These are phyloP conservation scores for Allolobophora icterica DNA, from an alignment of 2,888 invertebrate species.

Conservation along the genomic window DNA sequence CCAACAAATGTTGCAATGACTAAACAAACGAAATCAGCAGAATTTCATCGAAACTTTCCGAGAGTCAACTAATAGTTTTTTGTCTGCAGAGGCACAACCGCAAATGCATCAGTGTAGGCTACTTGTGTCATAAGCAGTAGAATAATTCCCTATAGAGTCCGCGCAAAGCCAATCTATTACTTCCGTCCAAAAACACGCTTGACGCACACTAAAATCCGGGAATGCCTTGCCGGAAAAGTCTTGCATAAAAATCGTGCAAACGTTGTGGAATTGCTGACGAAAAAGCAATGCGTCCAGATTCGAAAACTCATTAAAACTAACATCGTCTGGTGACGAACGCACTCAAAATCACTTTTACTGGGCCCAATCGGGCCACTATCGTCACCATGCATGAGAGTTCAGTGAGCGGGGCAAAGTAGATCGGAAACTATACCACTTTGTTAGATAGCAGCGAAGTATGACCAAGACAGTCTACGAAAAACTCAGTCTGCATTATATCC, in stretches of 20 bases:
- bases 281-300: neutral
- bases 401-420: neutral
- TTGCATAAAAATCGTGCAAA: slow-evolving; percentile 6
- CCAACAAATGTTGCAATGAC: too few species aligned
- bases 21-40: neutral
- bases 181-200: neutral
- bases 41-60: neutral
- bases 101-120: too few species aligned
- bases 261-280: neutral
- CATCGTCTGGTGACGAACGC: neutral
- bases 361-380: neutral
- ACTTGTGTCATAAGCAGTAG: neutral
- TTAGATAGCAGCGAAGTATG: neutral
- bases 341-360: neutral
- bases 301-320: neutral
- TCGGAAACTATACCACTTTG: neutral
- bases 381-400: neutral
- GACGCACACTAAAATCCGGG: neutral
- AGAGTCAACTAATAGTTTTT: neutral
- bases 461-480: neutral
- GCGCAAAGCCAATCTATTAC: too few species aligned
- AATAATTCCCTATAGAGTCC: neutral
- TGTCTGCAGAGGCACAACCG: neutral
- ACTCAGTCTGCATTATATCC: neutral
- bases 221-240: neutral